Conservation (phyloP, 2,888 invertebrate genomes). For the Rotaria magnacalcarata region DNA sequence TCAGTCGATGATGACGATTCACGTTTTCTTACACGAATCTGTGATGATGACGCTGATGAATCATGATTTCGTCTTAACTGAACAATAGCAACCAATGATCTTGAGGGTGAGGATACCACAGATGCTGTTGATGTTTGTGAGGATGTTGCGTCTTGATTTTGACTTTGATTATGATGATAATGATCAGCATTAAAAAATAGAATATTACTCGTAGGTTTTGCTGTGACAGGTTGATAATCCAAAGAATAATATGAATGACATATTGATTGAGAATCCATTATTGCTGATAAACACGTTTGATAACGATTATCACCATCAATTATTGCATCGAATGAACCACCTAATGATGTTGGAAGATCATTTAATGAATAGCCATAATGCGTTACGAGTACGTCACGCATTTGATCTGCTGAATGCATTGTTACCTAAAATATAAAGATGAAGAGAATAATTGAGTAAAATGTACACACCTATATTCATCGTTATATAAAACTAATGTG, state of each 20-base stretch:
- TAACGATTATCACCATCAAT: not conserved
- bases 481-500: not conserved
- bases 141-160: not conserved
- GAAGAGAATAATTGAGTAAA: not conserved
- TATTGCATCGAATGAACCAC: not conserved
- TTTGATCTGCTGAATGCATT: not conserved
- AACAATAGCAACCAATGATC: slow-evolving; percentile 9
- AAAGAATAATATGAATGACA: not conserved
- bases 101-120: too few species aligned
- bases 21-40: slow-evolving; percentile 6
- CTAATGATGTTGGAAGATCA: not conserved
- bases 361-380: not conserved
- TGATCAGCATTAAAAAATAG: not conserved
- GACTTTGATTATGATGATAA: not conserved
- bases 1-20: slow-evolving; percentile 14
- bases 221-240: not conserved
- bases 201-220: not conserved
- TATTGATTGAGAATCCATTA: slow-evolving; percentile 12
- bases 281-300: not conserved
- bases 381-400: not conserved
- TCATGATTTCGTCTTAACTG: not conserved
- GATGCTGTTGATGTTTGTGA: not conserved
- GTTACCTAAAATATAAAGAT: not conserved
- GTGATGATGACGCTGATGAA: not conserved
- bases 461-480: too few species aligned